Conservation (phyloP, 2,888 invertebrate genomes). For the Chironomus riparius region DNA sequence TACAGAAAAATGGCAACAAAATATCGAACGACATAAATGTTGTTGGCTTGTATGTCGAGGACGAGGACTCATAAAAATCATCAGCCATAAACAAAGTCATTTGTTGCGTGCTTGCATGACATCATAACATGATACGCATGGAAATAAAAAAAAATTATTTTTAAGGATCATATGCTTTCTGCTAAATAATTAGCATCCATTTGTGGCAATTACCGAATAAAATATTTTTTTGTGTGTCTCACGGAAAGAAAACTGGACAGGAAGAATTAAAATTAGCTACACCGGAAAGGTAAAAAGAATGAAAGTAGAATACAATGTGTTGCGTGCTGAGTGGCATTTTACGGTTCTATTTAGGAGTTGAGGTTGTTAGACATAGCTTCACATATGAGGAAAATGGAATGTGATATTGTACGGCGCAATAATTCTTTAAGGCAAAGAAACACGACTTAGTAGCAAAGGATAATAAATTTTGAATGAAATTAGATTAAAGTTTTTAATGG, state of each 20-base stretch:
- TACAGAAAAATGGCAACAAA: too few relatives aligned
- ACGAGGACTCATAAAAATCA: not conserved
- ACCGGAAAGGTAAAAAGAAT: not conserved
- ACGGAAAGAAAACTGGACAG: conserved; percentile 10
- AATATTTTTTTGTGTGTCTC: not conserved
- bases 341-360: not conserved
- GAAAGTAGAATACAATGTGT: not conserved
- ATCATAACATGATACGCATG: not conserved
- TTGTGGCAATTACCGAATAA: not conserved
- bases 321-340: conserved; percentile 2
- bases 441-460: too few relatives aligned
- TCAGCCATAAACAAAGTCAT: not conserved
- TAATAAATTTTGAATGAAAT: too few relatives aligned
- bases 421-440: too few relatives aligned
- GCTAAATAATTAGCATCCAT: conserved; percentile 6
- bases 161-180: not conserved
- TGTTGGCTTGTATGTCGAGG: not conserved
- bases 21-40: too few relatives aligned
- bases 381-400: not conserved
- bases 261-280: not conserved
- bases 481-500: too few relatives aligned
- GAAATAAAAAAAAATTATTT: not conserved
- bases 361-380: not conserved
- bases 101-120: not conserved
- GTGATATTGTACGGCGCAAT: too few relatives aligned